phyloP scores from a whole-genome alignment of 2,888 invertebrate genomes.

The Desoria tigrina region DNA sequence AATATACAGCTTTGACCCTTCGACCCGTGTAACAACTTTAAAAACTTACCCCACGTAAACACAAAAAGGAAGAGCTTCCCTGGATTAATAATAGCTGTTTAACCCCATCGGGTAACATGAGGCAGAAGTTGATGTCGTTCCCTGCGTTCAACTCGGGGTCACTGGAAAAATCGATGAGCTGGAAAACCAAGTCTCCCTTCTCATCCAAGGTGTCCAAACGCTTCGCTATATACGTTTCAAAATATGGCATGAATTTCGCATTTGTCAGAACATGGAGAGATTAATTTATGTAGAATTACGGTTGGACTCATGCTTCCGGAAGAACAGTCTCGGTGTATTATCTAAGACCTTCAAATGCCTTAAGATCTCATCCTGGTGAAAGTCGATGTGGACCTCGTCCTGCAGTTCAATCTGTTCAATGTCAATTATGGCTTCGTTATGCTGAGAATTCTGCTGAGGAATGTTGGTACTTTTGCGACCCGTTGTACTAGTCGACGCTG shows the following conservation, averaged over 20 bases:
- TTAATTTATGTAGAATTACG: too few relatives aligned
- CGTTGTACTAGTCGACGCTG: too few relatives aligned
- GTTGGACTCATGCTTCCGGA: neutral
- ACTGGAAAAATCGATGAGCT: neutral
- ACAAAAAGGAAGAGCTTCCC: neutral
- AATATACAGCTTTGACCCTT: too few relatives aligned
- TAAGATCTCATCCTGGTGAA: neutral
- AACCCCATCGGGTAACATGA: neutral
- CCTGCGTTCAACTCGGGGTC: neutral
- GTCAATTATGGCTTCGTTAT: too few relatives aligned
- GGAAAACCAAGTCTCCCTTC: neutral
- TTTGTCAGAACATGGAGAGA: too few relatives aligned
- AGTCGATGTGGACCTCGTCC: neutral
- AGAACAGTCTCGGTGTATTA: neutral
- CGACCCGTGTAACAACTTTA: too few relatives aligned
- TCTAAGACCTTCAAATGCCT: neutral
- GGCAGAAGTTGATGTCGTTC: neutral
- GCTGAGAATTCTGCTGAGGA: too few relatives aligned
- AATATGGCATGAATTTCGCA: neutral
- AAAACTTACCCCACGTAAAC: constrained; percentile 12
- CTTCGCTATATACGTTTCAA: neutral
- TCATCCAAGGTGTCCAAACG: constrained; percentile 15
- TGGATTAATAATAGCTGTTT: neutral
- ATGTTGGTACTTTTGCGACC: too few relatives aligned
- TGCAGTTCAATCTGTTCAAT: neutral